Base-by-base conservation (phyloP, 2,888 invertebrate species). In the Aspidiotus destructor region DNA sequence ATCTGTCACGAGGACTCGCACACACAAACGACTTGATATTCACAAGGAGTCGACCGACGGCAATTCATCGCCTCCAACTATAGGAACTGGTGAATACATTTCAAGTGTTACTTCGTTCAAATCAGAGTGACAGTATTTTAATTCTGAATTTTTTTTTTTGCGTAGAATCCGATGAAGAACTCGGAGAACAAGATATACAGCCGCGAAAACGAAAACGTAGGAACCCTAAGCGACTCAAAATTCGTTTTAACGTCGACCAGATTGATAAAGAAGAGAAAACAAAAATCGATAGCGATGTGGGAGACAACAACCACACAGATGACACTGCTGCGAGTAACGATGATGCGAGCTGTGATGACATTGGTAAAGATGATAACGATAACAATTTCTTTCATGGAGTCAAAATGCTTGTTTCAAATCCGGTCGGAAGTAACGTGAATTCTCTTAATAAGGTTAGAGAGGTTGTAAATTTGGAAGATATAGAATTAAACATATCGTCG, bases 91-190 rank as follows among this genome's bases (percentile, higher is more conserved):
- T 67, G 52, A 48, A 28, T 67, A n/a, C 41, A 15, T 55, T 60
- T 28, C 28, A 17, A 3, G 11, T 60, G 8, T 60, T 40, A 5
- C 6, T 11, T 40, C 15, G 55, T 55, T 15, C n/a, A 11, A 1
- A 15, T 5, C 1, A 5, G 10, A 1, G 10, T 5, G 13, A 15
- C 17, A 3, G 55, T 16, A 44, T 62, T 40, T 60, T 41, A 60
- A 10, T 40, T 41, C 48, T 61, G 52, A 17, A 10, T 5, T 2
- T 28, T 1, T 6, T 58, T 28, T 44, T 9, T 41, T 8, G 13
- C 41, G n/a, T 16, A 67, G 67, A 67, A 67, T 67, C 67, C 10
- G 67, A 67, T 58, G 67, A 67, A 11, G 67, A 67, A 64, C 54
- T 64, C n/a, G 64, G 57, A 8, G 58, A 67, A 17, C 48, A 16